Evolutionary conservation across 30 jellyfish, hydroid and myxozoan species (phyloP).

Genomic region (Haliclystus octoradiatus): DNA sequence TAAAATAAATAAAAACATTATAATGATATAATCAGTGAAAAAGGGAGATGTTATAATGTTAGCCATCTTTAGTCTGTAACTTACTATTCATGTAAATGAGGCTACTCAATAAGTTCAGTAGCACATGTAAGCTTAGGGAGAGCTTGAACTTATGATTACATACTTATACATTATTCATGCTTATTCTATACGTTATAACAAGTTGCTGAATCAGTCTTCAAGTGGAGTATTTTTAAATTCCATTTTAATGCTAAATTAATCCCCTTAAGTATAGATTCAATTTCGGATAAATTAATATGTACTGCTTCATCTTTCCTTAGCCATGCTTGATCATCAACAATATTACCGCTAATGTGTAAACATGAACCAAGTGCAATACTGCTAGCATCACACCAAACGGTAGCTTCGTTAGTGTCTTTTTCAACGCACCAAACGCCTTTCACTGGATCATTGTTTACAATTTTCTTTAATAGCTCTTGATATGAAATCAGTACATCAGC

Average conservation of each 20-base stretch:
- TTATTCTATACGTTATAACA: too few species aligned
- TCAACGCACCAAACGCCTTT: constrained; percentile 18
- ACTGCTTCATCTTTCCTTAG: constrained; percentile 12
- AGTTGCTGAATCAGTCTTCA: constrained; percentile 23
- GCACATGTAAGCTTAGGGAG: too few species aligned
- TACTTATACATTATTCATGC: too few species aligned
- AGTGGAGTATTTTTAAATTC: neutral
- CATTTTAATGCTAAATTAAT: constrained; percentile 11
- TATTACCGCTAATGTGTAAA: constrained; percentile 6
- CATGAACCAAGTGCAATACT: constrained; percentile 8
- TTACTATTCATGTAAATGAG: too few species aligned
- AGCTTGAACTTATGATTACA: too few species aligned
- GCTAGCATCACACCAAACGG: constrained; percentile 36
- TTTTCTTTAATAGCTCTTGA: constrained; percentile 5
- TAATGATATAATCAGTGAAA: too few species aligned
- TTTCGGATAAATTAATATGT: constrained; percentile 15
- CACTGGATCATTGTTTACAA: constrained; percentile 9
- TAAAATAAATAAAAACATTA: too few species aligned
- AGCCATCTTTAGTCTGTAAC: too few species aligned
- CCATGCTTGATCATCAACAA: constrained; percentile 30
- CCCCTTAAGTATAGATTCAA: constrained; percentile 17
- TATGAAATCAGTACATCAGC: too few species aligned
- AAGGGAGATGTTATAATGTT: too few species aligned
- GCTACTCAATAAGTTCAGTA: too few species aligned
- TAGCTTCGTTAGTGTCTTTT: neutral